These are phyloP conservation scores for Mormoops blainvillei DNA, from an alignment of 2,113 vertebrate genomes.

Conservation along the genomic window DNA sequence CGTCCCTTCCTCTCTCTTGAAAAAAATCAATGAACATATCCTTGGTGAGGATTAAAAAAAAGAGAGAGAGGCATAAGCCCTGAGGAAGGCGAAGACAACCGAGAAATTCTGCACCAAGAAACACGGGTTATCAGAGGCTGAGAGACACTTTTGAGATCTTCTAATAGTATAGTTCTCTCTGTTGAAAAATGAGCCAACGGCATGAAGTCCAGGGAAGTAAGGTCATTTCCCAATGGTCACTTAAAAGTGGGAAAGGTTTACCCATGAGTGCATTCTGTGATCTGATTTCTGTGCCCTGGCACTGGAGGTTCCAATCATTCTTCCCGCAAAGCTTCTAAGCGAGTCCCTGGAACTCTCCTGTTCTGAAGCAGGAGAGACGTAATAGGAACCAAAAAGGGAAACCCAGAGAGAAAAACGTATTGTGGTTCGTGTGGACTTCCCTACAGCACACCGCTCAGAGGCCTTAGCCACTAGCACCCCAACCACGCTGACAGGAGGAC, in stretches of 20 bases:
- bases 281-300: not conserved
- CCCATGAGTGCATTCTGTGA: not conserved
- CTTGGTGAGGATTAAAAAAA: no score
- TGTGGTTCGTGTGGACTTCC: not conserved
- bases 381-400: not conserved
- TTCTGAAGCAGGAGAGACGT: not conserved
- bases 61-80: not conserved
- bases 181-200: not conserved
- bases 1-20: no score
- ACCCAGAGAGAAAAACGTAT: not conserved
- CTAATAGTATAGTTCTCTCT: not conserved
- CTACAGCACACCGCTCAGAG: not conserved
- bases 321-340: not conserved
- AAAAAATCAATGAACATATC: no score
- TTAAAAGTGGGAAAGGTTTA: not conserved
- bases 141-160: not conserved
- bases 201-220: not conserved
- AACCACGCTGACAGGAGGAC: not conserved
- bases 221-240: not conserved
- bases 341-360: not conserved
- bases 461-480: not conserved
- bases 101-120: not conserved
- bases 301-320: not conserved
- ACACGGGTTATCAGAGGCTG: not conserved
- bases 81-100: not conserved